Percentiles rank a stretch among this genome's conserved stretches.
phyloP scores from a whole-genome alignment of 2,797 vertebrate species.

The Craterocephalus amniculus region DNA sequence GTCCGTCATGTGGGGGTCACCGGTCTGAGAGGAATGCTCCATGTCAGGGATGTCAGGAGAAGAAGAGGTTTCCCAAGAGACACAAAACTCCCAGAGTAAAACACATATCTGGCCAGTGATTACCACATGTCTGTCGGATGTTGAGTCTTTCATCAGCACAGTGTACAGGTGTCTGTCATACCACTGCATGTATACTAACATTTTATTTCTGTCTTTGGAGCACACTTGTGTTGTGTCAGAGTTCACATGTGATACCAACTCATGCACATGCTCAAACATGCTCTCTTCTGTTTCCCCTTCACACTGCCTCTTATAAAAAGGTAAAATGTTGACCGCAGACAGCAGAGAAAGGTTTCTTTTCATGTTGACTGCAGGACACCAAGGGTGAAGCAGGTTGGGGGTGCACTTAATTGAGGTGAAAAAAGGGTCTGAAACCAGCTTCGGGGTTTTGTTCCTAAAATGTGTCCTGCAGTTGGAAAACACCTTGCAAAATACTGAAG shows the following conservation, averaged over 20 bases:
- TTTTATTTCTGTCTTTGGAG: not conserved
- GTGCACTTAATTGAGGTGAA: constrained; percentile 10
- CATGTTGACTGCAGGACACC: constrained; percentile 6
- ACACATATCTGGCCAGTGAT: constrained; percentile 16
- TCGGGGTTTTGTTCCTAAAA: not conserved
- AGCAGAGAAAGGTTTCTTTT: constrained; percentile 9
- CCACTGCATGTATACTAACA: constrained; percentile 2
- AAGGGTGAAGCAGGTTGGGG: constrained; percentile 18
- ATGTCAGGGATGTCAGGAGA: constrained; percentile 60
- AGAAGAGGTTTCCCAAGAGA: constrained; percentile 50
- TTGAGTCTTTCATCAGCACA: constrained; percentile 25
- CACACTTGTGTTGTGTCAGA: constrained; percentile 17
- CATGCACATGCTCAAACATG: constrained; percentile 17
- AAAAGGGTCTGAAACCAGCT: not conserved
- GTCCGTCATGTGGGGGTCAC: constrained; percentile 73
- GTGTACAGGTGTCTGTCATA: constrained; percentile 32
- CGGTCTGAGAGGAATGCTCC: constrained; percentile 69
- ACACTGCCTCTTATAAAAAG: not conserved
- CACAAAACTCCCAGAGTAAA: constrained; percentile 44
- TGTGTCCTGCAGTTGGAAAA: constrained; percentile 1
- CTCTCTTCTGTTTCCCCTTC: not conserved
- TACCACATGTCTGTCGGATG: constrained; percentile 13
- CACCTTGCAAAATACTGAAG: not conserved
- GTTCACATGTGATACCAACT: constrained; percentile 6
- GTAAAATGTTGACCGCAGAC: constrained; percentile 9